Evolutionary conservation across 1,140 invertebrate genomes (phyloP).

Genomic region (Capitella teleta): DNA sequence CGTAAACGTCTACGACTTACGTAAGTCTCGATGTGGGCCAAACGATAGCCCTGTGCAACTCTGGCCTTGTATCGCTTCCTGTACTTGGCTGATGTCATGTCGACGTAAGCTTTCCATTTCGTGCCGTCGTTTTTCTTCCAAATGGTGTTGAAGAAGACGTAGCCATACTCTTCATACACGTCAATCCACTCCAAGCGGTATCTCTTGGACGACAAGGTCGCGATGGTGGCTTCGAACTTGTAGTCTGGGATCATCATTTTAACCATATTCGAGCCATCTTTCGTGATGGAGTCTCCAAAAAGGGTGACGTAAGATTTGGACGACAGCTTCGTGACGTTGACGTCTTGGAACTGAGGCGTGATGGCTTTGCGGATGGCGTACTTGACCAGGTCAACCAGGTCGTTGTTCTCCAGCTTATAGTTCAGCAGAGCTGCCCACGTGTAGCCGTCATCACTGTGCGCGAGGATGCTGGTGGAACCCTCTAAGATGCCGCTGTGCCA

Average conservation of each 20-base stretch:
- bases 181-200: slow-evolving; percentile 11
- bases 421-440: slow-evolving; percentile 31
- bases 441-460: slow-evolving; percentile 20
- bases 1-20: slow-evolving; percentile 3
- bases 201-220: background rate
- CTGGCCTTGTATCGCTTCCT: slow-evolving; percentile 5
- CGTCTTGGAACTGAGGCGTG: background rate
- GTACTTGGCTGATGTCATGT: slow-evolving; percentile 9
- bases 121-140: slow-evolving; percentile 12
- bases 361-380: slow-evolving; percentile 18
- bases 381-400: slow-evolving; percentile 31
- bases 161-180: slow-evolving; percentile 7
- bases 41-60: slow-evolving; percentile 10
- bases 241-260: slow-evolving; percentile 9
- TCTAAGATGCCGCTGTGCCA: slow-evolving; percentile 37
- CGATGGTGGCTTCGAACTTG: slow-evolving; percentile 5
- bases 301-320: background rate
- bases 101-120: slow-evolving; percentile 8
- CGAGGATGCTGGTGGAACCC: slow-evolving; percentile 24
- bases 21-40: slow-evolving; percentile 9
- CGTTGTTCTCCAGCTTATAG: slow-evolving; percentile 26
- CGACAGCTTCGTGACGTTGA: background rate
- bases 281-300: slow-evolving; percentile 2
- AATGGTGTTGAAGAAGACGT: slow-evolving; percentile 12
- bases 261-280: slow-evolving; percentile 6